Base-by-base conservation (phyloP, 2,888 invertebrate species). In the Tetanocera ferruginea region DNA sequence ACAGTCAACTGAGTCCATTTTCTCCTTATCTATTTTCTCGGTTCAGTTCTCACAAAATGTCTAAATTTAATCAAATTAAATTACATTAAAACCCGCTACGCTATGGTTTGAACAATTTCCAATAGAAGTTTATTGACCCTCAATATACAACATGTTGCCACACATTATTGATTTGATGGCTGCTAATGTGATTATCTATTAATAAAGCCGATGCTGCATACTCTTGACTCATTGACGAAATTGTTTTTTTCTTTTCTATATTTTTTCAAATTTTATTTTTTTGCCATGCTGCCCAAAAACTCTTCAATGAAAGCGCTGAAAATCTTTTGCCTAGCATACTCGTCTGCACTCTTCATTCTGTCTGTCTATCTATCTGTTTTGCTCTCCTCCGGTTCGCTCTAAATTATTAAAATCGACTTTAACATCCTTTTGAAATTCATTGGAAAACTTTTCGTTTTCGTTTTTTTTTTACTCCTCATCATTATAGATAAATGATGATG, bases 371-470 rank as follows among this genome's bases (percentile, higher is more conserved):
- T 62, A 14, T 25, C 62, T 62, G 19, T 62, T 28, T 5, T 49
- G 6, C 49, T 6, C 49, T 55, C 19, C 19, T n/a, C 1, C 55
- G 5, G 55, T 23, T 14, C 43, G 1, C 11, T 43, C 14, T 34
- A 23, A 19, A 23, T 67, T 67, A 69, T 69, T 49, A 69, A 69
- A 25, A 51, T 69, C 49, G 51, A 69, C 43, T 69, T 69, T 31
- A 17, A 17, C 43, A 43, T 69, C 49, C 49, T 69, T 69, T 69
- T 51, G 64, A 34, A 31, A 64, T 64, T 64, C 64, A 64, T 64
- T 64, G 11, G 31, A 31, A 64, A 64, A 64, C 31, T 64, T 64
- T 64, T 64, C 64, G 64, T 31, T n/a, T n/a, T 60, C 23, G 23
- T 6, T 49, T 57, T 57, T 57, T n/a, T n/a, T n/a, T n/a, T n/a